These are phyloP conservation scores for Triplophysa yarkandensis DNA, from an alignment of 2,797 vertebrate species.

Conservation along the genomic window DNA sequence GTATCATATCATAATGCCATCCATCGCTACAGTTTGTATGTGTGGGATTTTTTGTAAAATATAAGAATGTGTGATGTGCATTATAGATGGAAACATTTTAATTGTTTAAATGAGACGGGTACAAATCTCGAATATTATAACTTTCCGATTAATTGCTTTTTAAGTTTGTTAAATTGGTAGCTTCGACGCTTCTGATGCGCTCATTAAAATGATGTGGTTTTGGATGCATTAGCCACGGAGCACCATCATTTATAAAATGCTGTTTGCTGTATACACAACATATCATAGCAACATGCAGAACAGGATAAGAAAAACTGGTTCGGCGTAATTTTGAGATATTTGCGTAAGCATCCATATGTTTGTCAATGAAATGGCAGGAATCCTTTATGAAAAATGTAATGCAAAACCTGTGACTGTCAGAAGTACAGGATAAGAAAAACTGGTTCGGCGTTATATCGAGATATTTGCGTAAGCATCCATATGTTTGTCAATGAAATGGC, in stretches of 20 bases:
- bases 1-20: too few species aligned
- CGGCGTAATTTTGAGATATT: neutral
- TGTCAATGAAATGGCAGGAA: neutral
- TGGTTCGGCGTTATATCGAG: neutral
- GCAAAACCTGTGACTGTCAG: too few species aligned
- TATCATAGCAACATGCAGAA: neutral
- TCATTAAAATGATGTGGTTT: neutral
- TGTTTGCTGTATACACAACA: neutral
- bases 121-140: too few species aligned
- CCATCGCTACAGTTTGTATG: too few species aligned
- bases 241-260: slow-evolving; percentile 7
- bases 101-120: too few species aligned
- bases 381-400: neutral
- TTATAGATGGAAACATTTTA: too few species aligned
- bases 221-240: neutral
- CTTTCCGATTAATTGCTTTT: too few species aligned
- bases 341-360: neutral
- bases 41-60: too few species aligned
- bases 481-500: neutral
- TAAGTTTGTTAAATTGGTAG: too few species aligned
- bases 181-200: neutral
- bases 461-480: neutral
- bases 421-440: slow-evolving; percentile 9
- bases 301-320: slow-evolving; percentile 8
- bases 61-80: too few species aligned